Conservation (phyloP, 2,888 invertebrate genomes). For the Agriopis marginaria region DNA sequence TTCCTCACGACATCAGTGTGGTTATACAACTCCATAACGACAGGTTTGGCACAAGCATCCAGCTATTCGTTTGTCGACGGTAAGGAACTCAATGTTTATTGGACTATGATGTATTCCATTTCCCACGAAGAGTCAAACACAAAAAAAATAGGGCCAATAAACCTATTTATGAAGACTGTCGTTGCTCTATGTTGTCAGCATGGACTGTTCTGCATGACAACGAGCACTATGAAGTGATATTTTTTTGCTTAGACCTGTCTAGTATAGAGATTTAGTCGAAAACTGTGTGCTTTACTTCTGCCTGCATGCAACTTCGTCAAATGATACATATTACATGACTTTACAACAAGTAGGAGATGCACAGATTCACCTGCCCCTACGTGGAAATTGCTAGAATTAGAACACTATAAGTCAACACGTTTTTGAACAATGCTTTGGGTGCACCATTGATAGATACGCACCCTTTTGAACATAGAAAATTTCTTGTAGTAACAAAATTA, state of each 20-base stretch:
- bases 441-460: conserved; percentile 43
- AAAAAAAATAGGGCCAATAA: conserved; percentile 3
- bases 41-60: conserved; percentile 80
- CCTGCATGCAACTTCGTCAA: conserved; percentile 44
- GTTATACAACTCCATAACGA: conserved; percentile 85
- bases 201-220: conserved; percentile 77
- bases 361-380: conserved; percentile 17
- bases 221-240: conserved; percentile 54
- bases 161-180: conserved; percentile 42
- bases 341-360: conserved; percentile 13
- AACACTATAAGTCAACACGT: conserved; percentile 20
- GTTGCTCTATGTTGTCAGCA: conserved; percentile 77
- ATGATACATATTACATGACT: conserved; percentile 29
- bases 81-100: conserved; percentile 52
- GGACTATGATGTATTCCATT: neutral
- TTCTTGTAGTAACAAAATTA: conserved; percentile 68
- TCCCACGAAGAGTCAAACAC: neutral
- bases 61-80: conserved; percentile 79
- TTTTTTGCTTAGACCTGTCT: conserved; percentile 44
- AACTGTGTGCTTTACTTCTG: conserved; percentile 44
- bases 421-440: conserved; percentile 23
- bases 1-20: conserved; percentile 85
- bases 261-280: conserved; percentile 44
- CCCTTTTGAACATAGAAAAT: conserved; percentile 44
- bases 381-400: conserved; percentile 18